Evolutionary conservation across 92 coral and sea anemone species (phyloP).

Genomic region (Parazoanthus darwini): DNA sequence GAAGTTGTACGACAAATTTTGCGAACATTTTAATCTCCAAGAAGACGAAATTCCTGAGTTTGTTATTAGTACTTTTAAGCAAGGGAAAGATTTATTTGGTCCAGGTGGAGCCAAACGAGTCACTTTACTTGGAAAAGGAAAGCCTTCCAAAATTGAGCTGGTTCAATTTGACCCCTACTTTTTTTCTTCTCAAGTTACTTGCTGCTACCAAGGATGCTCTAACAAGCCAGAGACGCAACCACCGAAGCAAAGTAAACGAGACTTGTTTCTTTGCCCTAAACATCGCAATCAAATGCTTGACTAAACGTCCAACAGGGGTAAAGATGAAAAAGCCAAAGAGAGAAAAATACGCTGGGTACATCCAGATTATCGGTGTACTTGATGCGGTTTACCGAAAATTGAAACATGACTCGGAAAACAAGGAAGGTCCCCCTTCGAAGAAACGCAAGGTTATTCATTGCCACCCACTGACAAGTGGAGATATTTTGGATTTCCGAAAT

Average conservation of each 20-base stretch:
- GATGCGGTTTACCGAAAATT: slow-evolving; percentile 10
- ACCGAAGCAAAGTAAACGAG: slow-evolving; percentile 1
- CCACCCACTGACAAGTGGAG: not conserved
- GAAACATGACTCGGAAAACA: not conserved
- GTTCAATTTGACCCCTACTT: slow-evolving; percentile 32
- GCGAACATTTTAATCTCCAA: not conserved
- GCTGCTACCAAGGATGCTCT: slow-evolving; percentile 14
- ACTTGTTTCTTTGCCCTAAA: slow-evolving; percentile 10
- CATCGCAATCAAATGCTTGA: slow-evolving; percentile 1
- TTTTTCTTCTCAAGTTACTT: slow-evolving; percentile 20
- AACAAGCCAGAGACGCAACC: not conserved
- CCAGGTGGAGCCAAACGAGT: not conserved
- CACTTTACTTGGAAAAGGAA: not conserved
- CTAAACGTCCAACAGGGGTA: not conserved
- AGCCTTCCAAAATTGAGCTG: slow-evolving; percentile 21
- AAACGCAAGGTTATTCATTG: not conserved
- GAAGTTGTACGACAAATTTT: not conserved
- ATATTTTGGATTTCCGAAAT: slow-evolving; percentile 26
- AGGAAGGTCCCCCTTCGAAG: not conserved
- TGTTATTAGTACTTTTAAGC: not conserved
- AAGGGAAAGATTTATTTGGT: slow-evolving; percentile 5
- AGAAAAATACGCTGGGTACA: not conserved
- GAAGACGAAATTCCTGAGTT: slow-evolving; percentile 17
- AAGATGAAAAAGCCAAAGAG: not conserved
- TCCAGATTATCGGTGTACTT: slow-evolving; percentile 18